Evolutionary conservation across 1,140 invertebrate genomes (phyloP), one percentile per base, ranked within the genome.

Genomic region (Drosophila obscura): DNA sequence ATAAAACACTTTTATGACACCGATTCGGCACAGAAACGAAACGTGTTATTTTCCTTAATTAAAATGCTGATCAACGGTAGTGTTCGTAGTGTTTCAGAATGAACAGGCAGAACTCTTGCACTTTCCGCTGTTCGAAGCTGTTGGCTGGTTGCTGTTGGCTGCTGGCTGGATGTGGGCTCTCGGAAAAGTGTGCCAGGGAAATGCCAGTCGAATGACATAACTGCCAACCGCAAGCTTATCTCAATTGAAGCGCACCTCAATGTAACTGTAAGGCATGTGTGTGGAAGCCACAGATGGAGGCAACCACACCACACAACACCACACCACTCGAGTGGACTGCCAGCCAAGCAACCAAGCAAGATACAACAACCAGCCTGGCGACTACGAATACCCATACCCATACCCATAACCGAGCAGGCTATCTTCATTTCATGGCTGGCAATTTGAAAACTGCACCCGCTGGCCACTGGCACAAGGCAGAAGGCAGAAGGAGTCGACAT

Each of bases 391-490:
- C 35, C 1, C 1, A 24, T 19, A 19, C 19, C 19, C 19, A 19
- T 19, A 19, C 2, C 22, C 22, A 24, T 24, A 24, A 3, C 22
- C 45, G 64, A 55, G 28, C 52, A 52, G 48, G 73, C 78, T 73
- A 80, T 80, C 78, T 80, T 81, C 78, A 80, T 80, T 82, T 69
- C 66, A 67, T 80, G 77, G 77, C 73, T 85, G 73, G 67, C 81
- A 81, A 87, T 81, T 85, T 71, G 67, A 71, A 61, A 78, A 87
- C 68, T 71, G 81, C 82, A 87, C 81, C 81, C 81, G 81, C 81
- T 78, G 81, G 82, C 82, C 64, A 77, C 80, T 67, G 60, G 64
- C 57, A 64, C 31, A 64, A 65, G 81, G 41, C 68, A 69, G 41
- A 58, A 65, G 81, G 41, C 68, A 69, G 81, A 62, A 84, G 73